phyloP scores from a whole-genome alignment of 2,888 invertebrate genomes.

The Melanargia galathea region DNA sequence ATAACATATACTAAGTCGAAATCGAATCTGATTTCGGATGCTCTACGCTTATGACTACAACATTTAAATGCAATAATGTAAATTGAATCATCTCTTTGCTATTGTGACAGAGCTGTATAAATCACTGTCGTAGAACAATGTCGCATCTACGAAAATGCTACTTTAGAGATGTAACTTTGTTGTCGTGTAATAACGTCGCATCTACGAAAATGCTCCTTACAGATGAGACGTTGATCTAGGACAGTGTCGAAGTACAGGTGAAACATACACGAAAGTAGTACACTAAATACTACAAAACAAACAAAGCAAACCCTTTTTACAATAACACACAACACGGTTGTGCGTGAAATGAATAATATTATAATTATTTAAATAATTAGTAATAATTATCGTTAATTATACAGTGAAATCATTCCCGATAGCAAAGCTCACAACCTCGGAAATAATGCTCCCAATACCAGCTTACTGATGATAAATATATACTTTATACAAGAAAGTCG shows the following conservation, averaged over 20 bases:
- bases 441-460: conserved; percentile 82
- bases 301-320: conserved; percentile 77
- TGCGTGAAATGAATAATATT: conserved; percentile 69
- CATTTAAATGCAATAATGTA: conserved; percentile 69
- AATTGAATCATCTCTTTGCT: conserved; percentile 61
- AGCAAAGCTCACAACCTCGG: conserved; percentile 80
- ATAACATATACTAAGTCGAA: conserved; percentile 57
- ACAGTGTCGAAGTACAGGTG: too few relatives aligned
- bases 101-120: conserved; percentile 71
- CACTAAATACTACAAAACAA: conserved; percentile 73
- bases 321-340: conserved; percentile 74
- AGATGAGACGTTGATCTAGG: too few relatives aligned
- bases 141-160: too few relatives aligned
- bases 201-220: too few relatives aligned
- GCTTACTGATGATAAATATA: conserved; percentile 70
- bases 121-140: too few relatives aligned
- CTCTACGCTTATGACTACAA: conserved; percentile 69
- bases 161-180: too few relatives aligned
- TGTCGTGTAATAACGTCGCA: too few relatives aligned
- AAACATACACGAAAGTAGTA: conserved; percentile 65
- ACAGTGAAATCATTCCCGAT: conserved; percentile 79
- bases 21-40: conserved; percentile 55
- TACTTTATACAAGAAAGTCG: conserved; percentile 63
- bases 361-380: conserved; percentile 53
- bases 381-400: conserved; percentile 63